Conservation (phyloP, 2,113 vertebrate genomes). For the Poeciliopsis occidentalis region DNA sequence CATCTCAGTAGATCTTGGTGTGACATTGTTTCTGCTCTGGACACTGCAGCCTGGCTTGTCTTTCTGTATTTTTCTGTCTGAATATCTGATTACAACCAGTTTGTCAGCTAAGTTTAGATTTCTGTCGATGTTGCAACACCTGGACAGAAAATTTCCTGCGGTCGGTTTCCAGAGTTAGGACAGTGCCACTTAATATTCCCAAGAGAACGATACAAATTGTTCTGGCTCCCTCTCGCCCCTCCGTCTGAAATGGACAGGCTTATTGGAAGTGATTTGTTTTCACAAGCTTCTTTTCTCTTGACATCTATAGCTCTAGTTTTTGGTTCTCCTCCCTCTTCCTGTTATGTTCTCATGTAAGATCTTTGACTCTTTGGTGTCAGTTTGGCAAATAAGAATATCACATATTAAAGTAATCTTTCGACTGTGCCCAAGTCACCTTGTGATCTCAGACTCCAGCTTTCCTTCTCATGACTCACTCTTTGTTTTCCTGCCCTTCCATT, state of each 20-base stretch:
- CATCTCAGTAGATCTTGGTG: neutral
- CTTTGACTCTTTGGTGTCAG: neutral
- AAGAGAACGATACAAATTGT: conserved; percentile 46
- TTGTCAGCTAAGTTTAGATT: neutral
- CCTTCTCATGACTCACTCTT: neutral
- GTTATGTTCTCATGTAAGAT: conserved; percentile 4
- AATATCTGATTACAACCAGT: neutral
- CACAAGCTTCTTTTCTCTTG: neutral
- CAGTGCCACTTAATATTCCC: conserved; percentile 7
- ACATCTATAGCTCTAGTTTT: conserved; percentile 8
- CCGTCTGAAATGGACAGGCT: conserved; percentile 15
- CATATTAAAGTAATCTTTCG: neutral
- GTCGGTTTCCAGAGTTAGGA: conserved; percentile 28
- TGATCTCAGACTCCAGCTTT: conserved; percentile 13
- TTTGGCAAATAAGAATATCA: conserved; percentile 7
- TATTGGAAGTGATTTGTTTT: conserved; percentile 40
- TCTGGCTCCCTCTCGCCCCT: conserved; percentile 15
- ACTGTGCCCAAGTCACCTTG: neutral
- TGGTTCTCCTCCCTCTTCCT: neutral
- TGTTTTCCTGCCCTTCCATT: conserved; percentile 21
- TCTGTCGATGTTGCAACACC: neutral
- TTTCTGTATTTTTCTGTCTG: neutral
- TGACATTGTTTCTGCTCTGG: neutral
- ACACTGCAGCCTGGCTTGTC: neutral
- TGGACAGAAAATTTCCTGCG: neutral